Percentiles rank a stretch among this genome's conserved stretches.
Evolutionary conservation across 2,888 invertebrate genomes (phyloP).

Genomic region (Nowickia ferox): DNA sequence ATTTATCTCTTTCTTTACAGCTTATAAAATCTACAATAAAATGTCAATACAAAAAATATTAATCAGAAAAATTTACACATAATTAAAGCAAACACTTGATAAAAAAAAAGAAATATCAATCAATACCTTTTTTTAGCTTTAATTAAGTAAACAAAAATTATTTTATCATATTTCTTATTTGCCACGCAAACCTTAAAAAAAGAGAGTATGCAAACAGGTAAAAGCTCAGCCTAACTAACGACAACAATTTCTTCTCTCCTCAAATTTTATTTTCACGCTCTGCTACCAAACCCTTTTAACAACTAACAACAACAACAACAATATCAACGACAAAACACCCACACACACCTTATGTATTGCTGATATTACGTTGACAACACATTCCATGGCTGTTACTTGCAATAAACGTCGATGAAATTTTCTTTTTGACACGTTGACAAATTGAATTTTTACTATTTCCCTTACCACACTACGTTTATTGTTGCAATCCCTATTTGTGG

Average conservation of each 20-base stretch:
- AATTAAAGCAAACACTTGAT: slow-evolving; percentile 68
- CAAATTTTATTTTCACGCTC: slow-evolving; percentile 61
- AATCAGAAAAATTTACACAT: slow-evolving; percentile 16
- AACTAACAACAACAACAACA: slow-evolving; percentile 27
- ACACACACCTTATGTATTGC: slow-evolving; percentile 4
- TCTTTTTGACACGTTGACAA: too few relatives aligned
- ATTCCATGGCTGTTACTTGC: not conserved
- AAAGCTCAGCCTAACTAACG: slow-evolving; percentile 58
- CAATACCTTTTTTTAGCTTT: slow-evolving; percentile 41
- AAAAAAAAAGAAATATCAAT: slow-evolving; percentile 3
- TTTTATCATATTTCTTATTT: not conserved
- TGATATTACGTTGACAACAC: slow-evolving; percentile 16
- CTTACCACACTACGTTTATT: not conserved
- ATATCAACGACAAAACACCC: slow-evolving; percentile 2
- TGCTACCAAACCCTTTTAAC: slow-evolving; percentile 3
- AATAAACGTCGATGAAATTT: slow-evolving; percentile 32
- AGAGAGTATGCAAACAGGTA: slow-evolving; percentile 62
- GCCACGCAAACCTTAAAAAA: slow-evolving; percentile 53
- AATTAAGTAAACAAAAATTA: slow-evolving; percentile 8
- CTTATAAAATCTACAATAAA: slow-evolving; percentile 34
- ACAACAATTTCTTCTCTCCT: slow-evolving; percentile 42
- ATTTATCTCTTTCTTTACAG: slow-evolving; percentile 62
- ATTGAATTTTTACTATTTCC: too few relatives aligned
- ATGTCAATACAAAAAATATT: slow-evolving; percentile 21
- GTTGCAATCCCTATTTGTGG: slow-evolving; percentile 25